Evolutionary conservation across 2,113 vertebrate genomes (phyloP).

Genomic region (Epinephelus moara): DNA sequence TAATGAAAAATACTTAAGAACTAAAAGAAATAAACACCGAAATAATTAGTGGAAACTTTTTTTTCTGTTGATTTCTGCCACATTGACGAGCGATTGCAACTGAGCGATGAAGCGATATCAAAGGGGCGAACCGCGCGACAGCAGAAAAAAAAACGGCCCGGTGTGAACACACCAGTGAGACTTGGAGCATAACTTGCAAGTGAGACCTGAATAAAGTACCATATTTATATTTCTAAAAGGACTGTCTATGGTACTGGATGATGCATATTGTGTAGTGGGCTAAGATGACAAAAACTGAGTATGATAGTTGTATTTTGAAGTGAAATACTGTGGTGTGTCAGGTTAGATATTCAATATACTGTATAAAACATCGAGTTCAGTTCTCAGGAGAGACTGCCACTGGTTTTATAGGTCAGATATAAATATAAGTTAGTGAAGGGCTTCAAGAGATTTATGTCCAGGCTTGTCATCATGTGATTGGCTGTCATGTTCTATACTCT

Average conservation of each 20-base stretch:
- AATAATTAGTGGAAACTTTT: too few species aligned
- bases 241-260: neutral
- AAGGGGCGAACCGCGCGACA: too few species aligned
- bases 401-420: constrained; percentile 51
- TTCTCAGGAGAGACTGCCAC: constrained; percentile 6
- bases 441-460: constrained; percentile 41
- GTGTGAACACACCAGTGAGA: neutral
- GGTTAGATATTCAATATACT: constrained; percentile 6
- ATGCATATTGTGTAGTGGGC: neutral
- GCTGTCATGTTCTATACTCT: constrained; percentile 56
- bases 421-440: constrained; percentile 43
- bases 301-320: neutral
- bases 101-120: too few species aligned
- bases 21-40: too few species aligned
- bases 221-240: neutral
- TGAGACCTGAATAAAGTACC: neutral
- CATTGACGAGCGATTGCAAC: too few species aligned
- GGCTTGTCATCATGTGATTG: constrained; percentile 49
- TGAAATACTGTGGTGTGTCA: neutral
- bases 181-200: neutral
- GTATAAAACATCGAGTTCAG: constrained; percentile 13
- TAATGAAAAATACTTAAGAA: too few species aligned
- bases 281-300: neutral
- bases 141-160: too few species aligned
- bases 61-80: too few species aligned